Base-by-base conservation (phyloP, 2,888 invertebrate species). In the Notodonta dromedarius region DNA sequence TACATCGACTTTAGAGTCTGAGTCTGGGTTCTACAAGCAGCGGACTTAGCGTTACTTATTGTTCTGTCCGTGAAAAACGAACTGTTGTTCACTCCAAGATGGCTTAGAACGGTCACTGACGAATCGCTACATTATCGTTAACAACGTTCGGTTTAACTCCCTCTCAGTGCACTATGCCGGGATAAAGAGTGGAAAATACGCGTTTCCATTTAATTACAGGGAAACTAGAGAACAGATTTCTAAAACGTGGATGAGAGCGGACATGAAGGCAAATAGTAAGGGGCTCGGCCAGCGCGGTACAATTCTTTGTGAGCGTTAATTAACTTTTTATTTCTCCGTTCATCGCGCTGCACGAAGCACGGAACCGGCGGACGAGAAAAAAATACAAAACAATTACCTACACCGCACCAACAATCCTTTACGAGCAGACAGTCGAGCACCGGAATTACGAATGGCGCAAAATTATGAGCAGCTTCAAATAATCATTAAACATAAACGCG, bases 401-500 rank as follows among this genome's bases (percentile, higher is more conserved):
- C 76, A 82, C 78, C 79, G 68, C 82, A 77, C 70, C 79, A 79
- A 78, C 82, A 81, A 83, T 81, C 78, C 85, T 74, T 87, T 89
- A 89, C 83, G 85, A 86, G 73, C 84, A 83, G 83, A 80, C 84
- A 81, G 84, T 84, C 73, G 72, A 74, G 72, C 69, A 74, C 66
- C 74, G 76, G 80, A 83, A 89, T 88, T 86, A 87, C 85, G 80
- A 90, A 89, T 84, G 86, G 83, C 79, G 78, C 80, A 85, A 87
- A 88, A 89, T 91, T 90, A 91, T 87, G 87, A 86, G 85, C 77
- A 84, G 86, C 86, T 90, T 88, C 86, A 89, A 91, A 91, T 89
- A 89, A 91, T 87, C 89, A 90, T 91, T 90, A 91, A 89, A 90
- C 88, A 89, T 90, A 90, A 92, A 90, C 87, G 86, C 83, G 83